phyloP scores from a whole-genome alignment of 2,888 invertebrate species.

The Coelopa pilipes region DNA sequence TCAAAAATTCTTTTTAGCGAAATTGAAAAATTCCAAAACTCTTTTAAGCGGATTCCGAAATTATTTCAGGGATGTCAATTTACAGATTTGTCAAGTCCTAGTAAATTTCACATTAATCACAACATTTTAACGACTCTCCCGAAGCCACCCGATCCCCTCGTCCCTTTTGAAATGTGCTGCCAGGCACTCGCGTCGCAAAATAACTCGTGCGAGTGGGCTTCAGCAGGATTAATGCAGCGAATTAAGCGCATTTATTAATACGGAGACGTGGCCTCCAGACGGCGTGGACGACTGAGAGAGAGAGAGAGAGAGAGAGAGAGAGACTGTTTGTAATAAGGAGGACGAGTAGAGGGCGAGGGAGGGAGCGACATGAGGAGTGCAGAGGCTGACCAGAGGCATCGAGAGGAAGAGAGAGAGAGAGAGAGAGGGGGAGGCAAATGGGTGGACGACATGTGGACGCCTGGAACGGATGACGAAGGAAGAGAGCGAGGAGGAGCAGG shows the following conservation, averaged over 20 bases:
- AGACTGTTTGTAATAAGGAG: neutral
- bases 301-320: neutral
- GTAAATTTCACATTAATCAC: too few species aligned
- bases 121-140: neutral
- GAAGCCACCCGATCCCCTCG: neutral
- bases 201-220: conserved; percentile 22
- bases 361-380: neutral
- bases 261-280: neutral
- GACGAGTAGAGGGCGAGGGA: neutral
- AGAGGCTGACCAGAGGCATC: neutral
- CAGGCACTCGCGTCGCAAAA: neutral
- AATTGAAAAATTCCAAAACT: too few species aligned
- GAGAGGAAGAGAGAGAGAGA: neutral
- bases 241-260: conserved; percentile 31
- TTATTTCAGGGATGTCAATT: too few species aligned
- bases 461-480: neutral
- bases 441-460: too few species aligned
- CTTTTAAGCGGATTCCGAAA: too few species aligned
- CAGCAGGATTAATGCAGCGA: conserved; percentile 33
- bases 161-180: neutral
- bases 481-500: too few species aligned
- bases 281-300: neutral
- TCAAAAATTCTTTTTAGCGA: too few species aligned
- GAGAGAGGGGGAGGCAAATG: neutral
- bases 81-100: too few species aligned